Percentiles rank a stretch among this genome's conserved stretches.
These are phyloP conservation scores for Chiroxiphia lanceolata DNA, from an alignment of 2,797 vertebrate species.

Conservation along the genomic window DNA sequence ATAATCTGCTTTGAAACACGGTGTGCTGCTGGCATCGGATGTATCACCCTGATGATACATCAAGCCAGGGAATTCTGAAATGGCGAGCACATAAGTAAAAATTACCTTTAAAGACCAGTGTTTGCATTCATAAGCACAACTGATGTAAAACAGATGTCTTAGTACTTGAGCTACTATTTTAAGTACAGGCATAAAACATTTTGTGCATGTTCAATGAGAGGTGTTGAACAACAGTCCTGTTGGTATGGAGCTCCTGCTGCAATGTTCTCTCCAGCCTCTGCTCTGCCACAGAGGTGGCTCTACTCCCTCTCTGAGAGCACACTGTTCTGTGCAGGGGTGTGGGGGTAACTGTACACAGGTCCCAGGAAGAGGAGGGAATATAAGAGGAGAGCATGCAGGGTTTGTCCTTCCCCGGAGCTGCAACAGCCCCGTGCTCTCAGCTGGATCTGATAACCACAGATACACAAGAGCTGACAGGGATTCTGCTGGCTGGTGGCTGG, in stretches of 20 bases:
- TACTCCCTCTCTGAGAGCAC: neutral
- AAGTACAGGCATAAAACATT: neutral
- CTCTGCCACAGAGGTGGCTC: rapidly evolving
- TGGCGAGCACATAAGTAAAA: neutral
- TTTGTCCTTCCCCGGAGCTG: rapidly evolving
- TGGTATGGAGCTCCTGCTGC: neutral
- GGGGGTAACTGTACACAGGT: no score
- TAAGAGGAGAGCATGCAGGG: rapidly evolving
- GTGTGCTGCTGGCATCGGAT: neutral
- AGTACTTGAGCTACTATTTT: neutral
- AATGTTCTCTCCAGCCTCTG: neutral
- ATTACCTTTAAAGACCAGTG: neutral
- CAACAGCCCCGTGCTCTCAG: rapidly evolving
- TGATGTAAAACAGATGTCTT: neutral
- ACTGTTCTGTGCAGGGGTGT: neutral
- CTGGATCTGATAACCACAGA: neutral
- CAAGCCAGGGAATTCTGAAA: constrained; percentile 3
- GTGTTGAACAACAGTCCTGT: no score
- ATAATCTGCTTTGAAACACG: neutral
- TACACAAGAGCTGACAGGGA: rapidly evolving
- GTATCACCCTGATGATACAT: neutral
- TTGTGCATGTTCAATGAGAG: neutral
- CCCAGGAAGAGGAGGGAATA: neutral
- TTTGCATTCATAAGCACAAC: neutral
- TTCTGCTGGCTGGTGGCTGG: neutral